phyloP scores from a whole-genome alignment of 2,797 vertebrate genomes.

The Eulemur coronatus region DNA sequence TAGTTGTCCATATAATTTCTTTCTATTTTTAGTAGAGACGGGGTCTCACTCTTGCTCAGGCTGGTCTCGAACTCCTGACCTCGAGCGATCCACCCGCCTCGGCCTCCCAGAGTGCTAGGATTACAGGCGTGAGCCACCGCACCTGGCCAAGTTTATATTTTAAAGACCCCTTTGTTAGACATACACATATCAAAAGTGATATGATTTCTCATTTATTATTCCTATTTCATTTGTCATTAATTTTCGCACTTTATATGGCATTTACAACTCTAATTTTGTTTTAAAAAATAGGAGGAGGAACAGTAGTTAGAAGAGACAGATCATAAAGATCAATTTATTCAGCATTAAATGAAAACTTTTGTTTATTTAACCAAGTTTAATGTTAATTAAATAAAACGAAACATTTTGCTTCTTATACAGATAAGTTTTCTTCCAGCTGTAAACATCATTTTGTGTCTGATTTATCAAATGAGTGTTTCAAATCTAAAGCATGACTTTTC shows the following conservation, averaged over 20 bases:
- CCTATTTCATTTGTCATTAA: background rate
- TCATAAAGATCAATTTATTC: background rate
- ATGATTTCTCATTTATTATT: background rate
- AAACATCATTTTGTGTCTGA: background rate
- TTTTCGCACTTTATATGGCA: background rate
- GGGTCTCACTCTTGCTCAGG: too few relatives aligned
- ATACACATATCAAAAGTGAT: background rate
- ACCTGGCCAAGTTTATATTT: too few relatives aligned
- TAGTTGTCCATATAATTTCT: too few relatives aligned
- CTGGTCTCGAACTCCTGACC: too few relatives aligned
- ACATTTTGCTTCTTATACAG: background rate
- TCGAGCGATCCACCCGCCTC: too few relatives aligned
- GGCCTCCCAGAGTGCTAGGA: too few relatives aligned
- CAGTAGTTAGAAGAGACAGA: background rate
- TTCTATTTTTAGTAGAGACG: too few relatives aligned
- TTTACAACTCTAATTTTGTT: background rate
- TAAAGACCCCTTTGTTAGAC: background rate
- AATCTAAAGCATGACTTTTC: background rate
- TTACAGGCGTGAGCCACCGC: too few relatives aligned
- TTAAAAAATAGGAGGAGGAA: background rate
- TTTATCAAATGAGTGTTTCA: background rate
- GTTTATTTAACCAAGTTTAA: slow-evolving; percentile 1
- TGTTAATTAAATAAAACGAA: background rate
- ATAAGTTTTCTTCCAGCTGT: background rate
- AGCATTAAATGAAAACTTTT: background rate